phyloP scores from a whole-genome alignment of 2,888 invertebrate species.

The Artemia sinica region DNA sequence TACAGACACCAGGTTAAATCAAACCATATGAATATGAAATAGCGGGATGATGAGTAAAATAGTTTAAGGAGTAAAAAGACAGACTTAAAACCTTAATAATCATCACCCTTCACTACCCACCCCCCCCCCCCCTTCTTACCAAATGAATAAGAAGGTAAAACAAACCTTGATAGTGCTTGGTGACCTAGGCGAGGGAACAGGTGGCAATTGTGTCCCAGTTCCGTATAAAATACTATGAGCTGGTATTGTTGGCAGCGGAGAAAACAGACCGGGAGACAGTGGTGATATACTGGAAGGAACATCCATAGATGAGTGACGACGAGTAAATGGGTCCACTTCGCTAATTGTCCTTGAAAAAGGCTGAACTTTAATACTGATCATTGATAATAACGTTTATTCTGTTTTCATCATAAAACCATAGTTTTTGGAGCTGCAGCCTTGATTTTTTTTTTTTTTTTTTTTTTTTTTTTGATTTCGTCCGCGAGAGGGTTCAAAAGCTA shows the following conservation, averaged over 20 bases:
- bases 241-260: conserved; percentile 13
- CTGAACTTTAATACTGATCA: background rate
- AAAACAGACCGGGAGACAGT: background rate
- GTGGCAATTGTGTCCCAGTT: background rate
- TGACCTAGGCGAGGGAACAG: conserved; percentile 8
- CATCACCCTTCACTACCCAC: no score
- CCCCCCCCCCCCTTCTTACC: no score
- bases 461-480: no score
- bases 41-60: no score
- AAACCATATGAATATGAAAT: no score
- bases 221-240: background rate
- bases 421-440: background rate
- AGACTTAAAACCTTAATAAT: no score
- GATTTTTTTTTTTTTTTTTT: no score
- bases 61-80: no score
- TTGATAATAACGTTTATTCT: background rate
- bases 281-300: conserved; percentile 15
- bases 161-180: conserved; percentile 7
- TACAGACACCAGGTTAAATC: no score
- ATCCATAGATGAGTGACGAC: conserved; percentile 28
- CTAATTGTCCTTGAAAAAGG: background rate
- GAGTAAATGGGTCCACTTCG: conserved; percentile 27
- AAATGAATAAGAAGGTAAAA: background rate
- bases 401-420: background rate
- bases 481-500: no score